Evolutionary conservation across 1,140 invertebrate species (phyloP).

Genomic region (Brachionus rotundiformis): DNA sequence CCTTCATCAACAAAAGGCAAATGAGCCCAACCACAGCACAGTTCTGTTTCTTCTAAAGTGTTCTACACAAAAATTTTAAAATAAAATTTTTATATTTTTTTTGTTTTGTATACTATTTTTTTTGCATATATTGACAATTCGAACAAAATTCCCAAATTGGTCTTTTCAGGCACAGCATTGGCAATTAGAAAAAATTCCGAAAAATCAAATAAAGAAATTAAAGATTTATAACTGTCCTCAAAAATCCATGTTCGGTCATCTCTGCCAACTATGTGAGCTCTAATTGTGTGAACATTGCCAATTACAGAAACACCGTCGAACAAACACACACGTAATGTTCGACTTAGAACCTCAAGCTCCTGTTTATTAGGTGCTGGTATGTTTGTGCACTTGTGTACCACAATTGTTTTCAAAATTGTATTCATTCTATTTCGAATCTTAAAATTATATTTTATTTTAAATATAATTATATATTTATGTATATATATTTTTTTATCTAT

Average conservation of each 20-base stretch:
- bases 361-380: constrained; percentile 46
- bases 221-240: not conserved
- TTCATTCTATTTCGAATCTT: constrained; percentile 17
- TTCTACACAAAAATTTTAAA: constrained; percentile 9
- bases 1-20: constrained; percentile 11
- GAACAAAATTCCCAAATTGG: constrained; percentile 32
- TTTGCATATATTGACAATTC: constrained; percentile 40
- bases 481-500: not conserved
- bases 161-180: constrained; percentile 12
- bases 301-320: constrained; percentile 28
- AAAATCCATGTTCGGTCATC: constrained; percentile 45
- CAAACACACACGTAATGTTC: constrained; percentile 12
- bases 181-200: constrained; percentile 38
- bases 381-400: constrained; percentile 32
- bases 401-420: not conserved
- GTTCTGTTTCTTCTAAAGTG: constrained; percentile 33
- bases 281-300: constrained; percentile 23
- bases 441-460: not conserved
- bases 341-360: constrained; percentile 21
- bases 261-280: constrained; percentile 37
- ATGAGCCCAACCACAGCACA: constrained; percentile 52
- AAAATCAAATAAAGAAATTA: constrained; percentile 39
- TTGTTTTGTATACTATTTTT: too few species aligned
- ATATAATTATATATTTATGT: not conserved
- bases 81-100: too few species aligned